phyloP scores from a whole-genome alignment of 2,113 vertebrate genomes.

The Lepus europaeus region DNA sequence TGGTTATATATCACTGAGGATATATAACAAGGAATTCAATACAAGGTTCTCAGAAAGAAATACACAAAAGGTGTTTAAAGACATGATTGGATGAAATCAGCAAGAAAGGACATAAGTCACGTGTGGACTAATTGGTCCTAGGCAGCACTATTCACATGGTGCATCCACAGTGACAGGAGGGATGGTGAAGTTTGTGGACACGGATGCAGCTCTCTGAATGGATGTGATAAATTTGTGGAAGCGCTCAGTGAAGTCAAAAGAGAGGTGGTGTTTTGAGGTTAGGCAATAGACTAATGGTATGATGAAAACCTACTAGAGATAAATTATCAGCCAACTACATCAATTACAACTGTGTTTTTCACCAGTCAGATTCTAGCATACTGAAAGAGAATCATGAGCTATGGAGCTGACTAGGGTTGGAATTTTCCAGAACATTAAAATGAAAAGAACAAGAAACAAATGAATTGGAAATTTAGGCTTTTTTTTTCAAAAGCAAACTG shows the following conservation, averaged over 20 bases:
- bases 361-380: background rate
- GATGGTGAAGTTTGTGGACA: background rate
- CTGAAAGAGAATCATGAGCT: background rate
- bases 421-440: background rate
- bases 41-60: background rate
- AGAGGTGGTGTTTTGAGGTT: background rate
- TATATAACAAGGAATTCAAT: background rate
- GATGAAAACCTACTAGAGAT: background rate
- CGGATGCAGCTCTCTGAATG: background rate
- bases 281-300: background rate
- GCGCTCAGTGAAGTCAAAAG: background rate
- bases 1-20: background rate
- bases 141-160: rapidly evolving
- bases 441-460: background rate
- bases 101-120: background rate
- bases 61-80: background rate
- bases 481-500: background rate
- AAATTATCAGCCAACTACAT: background rate
- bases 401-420: background rate
- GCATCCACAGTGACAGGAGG: background rate
- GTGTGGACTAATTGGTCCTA: background rate
- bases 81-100: background rate
- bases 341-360: background rate
- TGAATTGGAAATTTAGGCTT: background rate
- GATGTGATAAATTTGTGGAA: too few species aligned